phyloP scores from a whole-genome alignment of 2,888 invertebrate species.

The Trissonchulus latispiculum region DNA sequence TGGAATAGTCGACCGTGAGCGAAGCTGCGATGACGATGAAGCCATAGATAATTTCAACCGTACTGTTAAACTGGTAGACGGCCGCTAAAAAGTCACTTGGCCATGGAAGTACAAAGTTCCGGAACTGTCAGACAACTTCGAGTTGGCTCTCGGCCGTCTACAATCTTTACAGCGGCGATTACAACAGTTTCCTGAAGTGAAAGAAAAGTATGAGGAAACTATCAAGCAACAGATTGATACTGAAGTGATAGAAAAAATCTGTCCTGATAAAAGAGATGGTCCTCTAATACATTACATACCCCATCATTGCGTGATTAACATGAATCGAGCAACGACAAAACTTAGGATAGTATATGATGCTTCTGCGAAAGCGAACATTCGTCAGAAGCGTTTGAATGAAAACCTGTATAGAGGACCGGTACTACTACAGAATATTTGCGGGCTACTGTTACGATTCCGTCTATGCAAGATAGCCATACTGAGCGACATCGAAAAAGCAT shows the following conservation, averaged over 20 bases:
- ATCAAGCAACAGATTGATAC: conserved; percentile 18
- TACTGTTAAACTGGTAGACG: not conserved
- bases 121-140: not conserved
- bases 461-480: conserved; percentile 23
- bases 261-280: not conserved
- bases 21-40: not conserved
- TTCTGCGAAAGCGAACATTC: conserved; percentile 15
- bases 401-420: conserved; percentile 26
- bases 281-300: conserved; percentile 24
- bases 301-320: conserved; percentile 25
- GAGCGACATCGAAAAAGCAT: conserved; percentile 22
- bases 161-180: not conserved
- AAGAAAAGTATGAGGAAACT: conserved; percentile 21
- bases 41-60: not conserved
- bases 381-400: conserved; percentile 25
- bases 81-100: not conserved
- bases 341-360: conserved; percentile 33
- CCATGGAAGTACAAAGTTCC: not conserved
- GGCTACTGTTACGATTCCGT: conserved; percentile 25
- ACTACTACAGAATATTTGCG: conserved; percentile 22
- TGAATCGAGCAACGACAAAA: conserved; percentile 27
- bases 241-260: conserved; percentile 21
- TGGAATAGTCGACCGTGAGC: not conserved
- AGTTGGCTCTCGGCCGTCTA: conserved; percentile 1
- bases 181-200: not conserved